Base-by-base conservation (phyloP, 2,888 invertebrate species). In the Lycophotia porphyrea region DNA sequence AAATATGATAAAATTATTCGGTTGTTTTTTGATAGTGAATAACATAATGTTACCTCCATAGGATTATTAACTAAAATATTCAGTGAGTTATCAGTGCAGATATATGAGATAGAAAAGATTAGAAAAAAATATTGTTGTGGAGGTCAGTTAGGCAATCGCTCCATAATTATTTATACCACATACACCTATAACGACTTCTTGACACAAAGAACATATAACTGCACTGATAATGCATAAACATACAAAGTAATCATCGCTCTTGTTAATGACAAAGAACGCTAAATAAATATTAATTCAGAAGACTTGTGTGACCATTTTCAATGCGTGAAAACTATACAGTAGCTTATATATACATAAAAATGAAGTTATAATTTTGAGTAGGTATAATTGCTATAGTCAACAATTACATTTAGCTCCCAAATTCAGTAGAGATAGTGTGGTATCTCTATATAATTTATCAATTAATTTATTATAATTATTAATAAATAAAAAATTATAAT, bases 141-240 rank as follows among this genome's bases (percentile, higher is more conserved):
- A 24, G 47, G 47, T 49, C 47, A 24, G 47, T 9, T 49, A 24
- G 24, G 47, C 47, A 49, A 24, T 24, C 21, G 24, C 8, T 49
- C 24, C 24, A 24, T n/a, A n/a, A n/a, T n/a, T 95, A 95, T 95
- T 95, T 93, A 93, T 93, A 94, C 92, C 95, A 95, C 95, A 95
- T 95, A 95, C 95, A 95, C 95, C 95, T 95, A 95, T 91, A 91
- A 89, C 95, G 95, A 95, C 92, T 93, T 95, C 93, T 91, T 93
- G 93, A 95, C 93, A 94, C 92, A 93, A 93, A 93, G 89, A 91
- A 93, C 86, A 93, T 91, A 87, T 85, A 87, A 88, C 87, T 88
- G 87, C 87, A 87, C 88, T 87, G 84, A 80, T 82, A 87, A 78
- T 87, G 81, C 83, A 85, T 84, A 88, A 85, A 84, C 85, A 88